Evolutionary conservation across 2,888 invertebrate species (phyloP).

Genomic region (Teleogryllus oceanicus): DNA sequence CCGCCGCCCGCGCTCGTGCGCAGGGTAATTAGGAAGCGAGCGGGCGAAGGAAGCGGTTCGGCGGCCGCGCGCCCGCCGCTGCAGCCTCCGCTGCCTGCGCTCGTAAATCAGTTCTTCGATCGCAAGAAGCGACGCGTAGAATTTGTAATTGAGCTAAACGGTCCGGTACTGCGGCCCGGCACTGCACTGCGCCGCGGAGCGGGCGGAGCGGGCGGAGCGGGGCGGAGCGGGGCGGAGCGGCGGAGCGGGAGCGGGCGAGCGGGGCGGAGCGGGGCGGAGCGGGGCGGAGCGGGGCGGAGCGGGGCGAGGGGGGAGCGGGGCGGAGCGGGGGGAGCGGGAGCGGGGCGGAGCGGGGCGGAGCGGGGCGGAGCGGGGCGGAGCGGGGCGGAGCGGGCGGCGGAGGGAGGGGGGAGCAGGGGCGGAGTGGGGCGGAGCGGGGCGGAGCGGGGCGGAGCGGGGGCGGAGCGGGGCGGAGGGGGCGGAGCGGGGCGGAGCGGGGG

Average conservation of each 20-base stretch:
- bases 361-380: too few species aligned
- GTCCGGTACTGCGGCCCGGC: neutral
- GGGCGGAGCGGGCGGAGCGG: neutral
- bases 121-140: conserved; percentile 18
- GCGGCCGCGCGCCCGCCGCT: neutral
- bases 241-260: neutral
- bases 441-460: too few species aligned
- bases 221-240: neutral
- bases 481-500: too few species aligned
- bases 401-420: too few species aligned
- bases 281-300: too few species aligned
- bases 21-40: conserved; percentile 18
- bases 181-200: neutral
- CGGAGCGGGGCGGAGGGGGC: too few species aligned
- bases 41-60: conserved; percentile 18
- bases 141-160: neutral
- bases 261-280: too few species aligned
- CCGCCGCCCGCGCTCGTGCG: conserved; percentile 18
- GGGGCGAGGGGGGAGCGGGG: too few species aligned
- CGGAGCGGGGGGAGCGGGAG: too few species aligned
- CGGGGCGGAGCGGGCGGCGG: too few species aligned
- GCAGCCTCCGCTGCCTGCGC: neutral
- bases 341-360: too few species aligned
- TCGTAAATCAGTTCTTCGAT: conserved; percentile 18
- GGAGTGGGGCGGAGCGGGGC: too few species aligned